Base-by-base conservation (phyloP, 2,888 invertebrate genomes). In the Capitulum mitella region DNA sequence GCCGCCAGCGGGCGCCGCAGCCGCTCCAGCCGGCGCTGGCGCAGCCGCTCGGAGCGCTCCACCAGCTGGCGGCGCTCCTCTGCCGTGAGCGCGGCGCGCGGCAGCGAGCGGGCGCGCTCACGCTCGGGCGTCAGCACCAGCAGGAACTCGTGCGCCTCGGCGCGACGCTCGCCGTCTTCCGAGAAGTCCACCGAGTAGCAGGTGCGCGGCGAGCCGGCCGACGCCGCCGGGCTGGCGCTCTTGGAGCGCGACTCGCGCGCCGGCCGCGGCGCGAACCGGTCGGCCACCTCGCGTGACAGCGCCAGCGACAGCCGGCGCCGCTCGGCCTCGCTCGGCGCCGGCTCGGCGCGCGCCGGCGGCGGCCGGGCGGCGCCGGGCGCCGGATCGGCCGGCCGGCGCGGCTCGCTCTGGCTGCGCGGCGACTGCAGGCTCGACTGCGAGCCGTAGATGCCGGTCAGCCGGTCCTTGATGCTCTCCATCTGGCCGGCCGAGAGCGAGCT, bases 231-330 rank as follows among this genome's bases (percentile, higher is more conserved):
- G 10, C 46, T 46, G 29, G 75, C 46, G 29, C 75, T 75, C 46
- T 40, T 75, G 29, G 75, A 40, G 1, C 46, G 70, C 26, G 34
- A 1, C 29, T 58, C 58, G n/a, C 58, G 58, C 43, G 43, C 54
- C 54, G 26, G 6, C 54, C 54, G 26, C 37, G 70, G 70, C 5
- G 70, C 70, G 37, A 70, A 70, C 54, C 83, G 83, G 85, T 94
- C 91, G 86, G 95, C 95, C 81, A 94, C 90, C 84, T 92, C 90
- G 86, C 93, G 92, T 94, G 95, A 95, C 83, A 93, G 92, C 85
- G 94, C 94, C 78, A 95, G 94, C 87, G 95, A 95, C 83, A 93
- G 91, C 82, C 91, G 88, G 79, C 93, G 92, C 84, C 95, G 88
- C 86, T 97, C 96, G 85, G 95, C 92, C 86, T 97, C 96, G 83